These are phyloP conservation scores for Dryomyza anilis DNA, from an alignment of 2,888 invertebrate species.

Conservation along the genomic window DNA sequence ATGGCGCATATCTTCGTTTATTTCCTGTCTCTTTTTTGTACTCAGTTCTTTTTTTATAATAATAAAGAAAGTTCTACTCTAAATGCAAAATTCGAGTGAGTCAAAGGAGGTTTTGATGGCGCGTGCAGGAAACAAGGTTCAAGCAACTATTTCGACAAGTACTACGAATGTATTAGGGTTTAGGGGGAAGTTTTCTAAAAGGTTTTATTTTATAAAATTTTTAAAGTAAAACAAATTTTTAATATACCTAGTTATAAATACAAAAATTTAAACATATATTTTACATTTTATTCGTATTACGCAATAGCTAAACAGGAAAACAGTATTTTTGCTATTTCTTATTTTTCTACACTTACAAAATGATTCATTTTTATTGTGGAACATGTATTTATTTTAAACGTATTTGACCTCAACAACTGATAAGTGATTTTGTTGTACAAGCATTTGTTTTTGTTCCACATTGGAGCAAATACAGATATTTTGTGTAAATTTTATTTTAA, in stretches of 20 bases:
- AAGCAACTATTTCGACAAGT: slow-evolving; percentile 4
- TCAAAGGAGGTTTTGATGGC: background rate
- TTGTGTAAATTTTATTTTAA: too few relatives aligned
- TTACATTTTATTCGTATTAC: background rate
- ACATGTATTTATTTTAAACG: background rate
- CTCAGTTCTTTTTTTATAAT: too few relatives aligned
- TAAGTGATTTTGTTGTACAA: background rate
- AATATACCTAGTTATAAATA: background rate
- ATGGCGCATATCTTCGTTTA: too few relatives aligned
- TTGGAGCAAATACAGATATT: too few relatives aligned
- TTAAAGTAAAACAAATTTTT: background rate
- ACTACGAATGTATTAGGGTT: too few relatives aligned
- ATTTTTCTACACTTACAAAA: background rate
- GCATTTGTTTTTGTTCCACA: background rate
- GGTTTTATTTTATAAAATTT: background rate
- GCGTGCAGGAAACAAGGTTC: slow-evolving; percentile 16
- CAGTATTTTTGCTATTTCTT: background rate
- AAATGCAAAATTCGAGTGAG: too few relatives aligned
- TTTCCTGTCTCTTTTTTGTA: too few relatives aligned
- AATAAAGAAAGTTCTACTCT: too few relatives aligned
- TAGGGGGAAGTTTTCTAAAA: background rate
- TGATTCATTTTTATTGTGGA: background rate
- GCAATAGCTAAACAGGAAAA: background rate
- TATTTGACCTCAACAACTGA: slow-evolving; percentile 9
- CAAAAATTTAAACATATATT: background rate